Evolutionary conservation across 2,888 invertebrate genomes (phyloP), one percentile per base, ranked within the genome.

Genomic region (Strigamia transsilvanica): DNA sequence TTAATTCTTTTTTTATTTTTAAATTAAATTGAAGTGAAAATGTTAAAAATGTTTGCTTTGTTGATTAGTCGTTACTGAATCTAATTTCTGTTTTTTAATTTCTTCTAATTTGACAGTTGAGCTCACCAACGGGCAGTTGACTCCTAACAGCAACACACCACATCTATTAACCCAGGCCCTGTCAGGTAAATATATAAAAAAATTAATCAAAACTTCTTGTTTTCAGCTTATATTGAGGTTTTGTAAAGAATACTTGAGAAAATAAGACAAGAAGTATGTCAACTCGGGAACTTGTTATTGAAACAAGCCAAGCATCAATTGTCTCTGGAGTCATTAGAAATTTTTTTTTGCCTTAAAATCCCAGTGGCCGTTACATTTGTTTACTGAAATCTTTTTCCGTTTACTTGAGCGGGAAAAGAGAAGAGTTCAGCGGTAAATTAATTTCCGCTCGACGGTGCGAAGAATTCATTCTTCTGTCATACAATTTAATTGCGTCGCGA

Each of bases 111-210:
- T 92, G 93, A 90, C 92, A 95, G 95, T 96, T 93, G 96, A 96
- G 92, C 93, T 96, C 91, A 94, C 94, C 91, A 96, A 96, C 90
- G 96, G 96, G 90, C 96, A 96, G 91, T 93, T 96, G 90, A 96
- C 96, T 89, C 95, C 95, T 90, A 96, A 96, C 92, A 95, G 95
- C 93, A 96, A 95, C 91, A 95, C 95, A 89, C 95, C 96, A 89
- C 80, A 79, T 42, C 92, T 96, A 91, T 93, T 96, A 91, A 96
- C 96, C 91, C 96, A 96, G 92, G 95, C 95, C 89, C 92, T 96
- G 90, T 96, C 96, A 94, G 96, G 96, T 96, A 91, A 91, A 84
- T 38, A 73, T 56, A 56, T 56, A 56, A 56, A 18, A 56, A 56
- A 56, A 56, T 56, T 56, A 1, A 56, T 78, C 66, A 15, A 56